A percentile compares a stretch with the other conserved stretches of the same genome.
Evolutionary conservation across 2,113 vertebrate species (phyloP).

Genomic region (Festucalex cinctus): DNA sequence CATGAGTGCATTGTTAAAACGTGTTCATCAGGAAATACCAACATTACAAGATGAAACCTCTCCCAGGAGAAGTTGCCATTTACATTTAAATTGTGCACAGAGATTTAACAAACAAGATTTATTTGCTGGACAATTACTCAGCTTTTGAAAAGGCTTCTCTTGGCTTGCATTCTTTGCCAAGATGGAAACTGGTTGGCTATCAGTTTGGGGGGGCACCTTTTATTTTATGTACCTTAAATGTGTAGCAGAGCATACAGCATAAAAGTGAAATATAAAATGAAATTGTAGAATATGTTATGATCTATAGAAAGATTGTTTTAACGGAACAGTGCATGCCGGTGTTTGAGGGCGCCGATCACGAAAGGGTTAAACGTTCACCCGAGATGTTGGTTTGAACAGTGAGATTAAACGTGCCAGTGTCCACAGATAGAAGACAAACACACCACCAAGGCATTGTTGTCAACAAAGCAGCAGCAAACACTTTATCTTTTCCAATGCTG

Average conservation of each 20-base stretch:
- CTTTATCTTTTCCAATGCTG: slow-evolving; percentile 60
- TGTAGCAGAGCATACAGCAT: background rate
- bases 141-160: background rate
- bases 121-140: background rate
- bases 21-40: background rate
- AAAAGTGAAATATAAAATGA: background rate
- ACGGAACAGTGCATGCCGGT: background rate
- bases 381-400: slow-evolving; percentile 38
- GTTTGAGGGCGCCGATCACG: background rate
- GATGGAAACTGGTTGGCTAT: background rate
- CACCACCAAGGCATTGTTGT: slow-evolving; percentile 52
- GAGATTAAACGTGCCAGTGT: slow-evolving; percentile 42
- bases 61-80: background rate
- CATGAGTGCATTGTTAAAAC: background rate
- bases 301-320: background rate
- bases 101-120: background rate
- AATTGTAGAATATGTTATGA: background rate
- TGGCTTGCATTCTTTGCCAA: background rate
- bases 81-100: background rate
- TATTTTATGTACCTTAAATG: background rate
- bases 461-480: slow-evolving; percentile 51
- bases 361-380: slow-evolving; percentile 34
- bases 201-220: background rate
- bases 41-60: background rate
- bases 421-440: slow-evolving; percentile 60